Evolutionary conservation across 2,888 invertebrate genomes (phyloP).

Genomic region (Pinctada fucata): DNA sequence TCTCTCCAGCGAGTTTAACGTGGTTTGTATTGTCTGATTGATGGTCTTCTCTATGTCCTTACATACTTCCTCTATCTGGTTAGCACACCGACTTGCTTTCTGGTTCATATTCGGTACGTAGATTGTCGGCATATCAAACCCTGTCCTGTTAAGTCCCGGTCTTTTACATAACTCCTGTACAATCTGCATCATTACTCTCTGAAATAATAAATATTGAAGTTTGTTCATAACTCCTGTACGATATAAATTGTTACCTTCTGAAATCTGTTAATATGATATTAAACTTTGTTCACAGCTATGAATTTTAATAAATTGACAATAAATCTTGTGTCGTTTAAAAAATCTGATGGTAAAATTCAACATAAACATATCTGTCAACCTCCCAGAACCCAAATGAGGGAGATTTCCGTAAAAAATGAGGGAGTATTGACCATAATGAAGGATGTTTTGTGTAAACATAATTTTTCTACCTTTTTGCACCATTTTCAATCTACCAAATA

Average conservation of each 20-base stretch:
- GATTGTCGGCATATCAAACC: conserved; percentile 81
- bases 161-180: conserved; percentile 81
- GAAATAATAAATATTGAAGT: conserved; percentile 39
- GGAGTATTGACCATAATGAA: too few relatives aligned
- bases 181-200: conserved; percentile 81
- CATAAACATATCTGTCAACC: too few relatives aligned
- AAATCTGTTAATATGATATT: neutral
- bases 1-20: conserved; percentile 79
- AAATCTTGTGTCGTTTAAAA: too few relatives aligned
- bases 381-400: too few relatives aligned
- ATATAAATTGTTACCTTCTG: too few relatives aligned
- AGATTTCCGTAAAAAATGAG: too few relatives aligned
- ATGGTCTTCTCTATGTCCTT: conserved; percentile 80
- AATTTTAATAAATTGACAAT: too few relatives aligned
- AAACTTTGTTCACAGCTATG: neutral
- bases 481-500: too few relatives aligned
- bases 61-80: conserved; percentile 81
- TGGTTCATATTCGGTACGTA: conserved; percentile 79
- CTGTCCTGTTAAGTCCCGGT: conserved; percentile 80
- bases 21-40: conserved; percentile 80
- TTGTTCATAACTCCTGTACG: neutral
- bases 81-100: conserved; percentile 78
- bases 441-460: too few relatives aligned
- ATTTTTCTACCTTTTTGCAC: too few relatives aligned
- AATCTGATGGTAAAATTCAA: too few relatives aligned